phyloP scores from a whole-genome alignment of 2,888 invertebrate genomes.

The Deilephila elpenor region DNA sequence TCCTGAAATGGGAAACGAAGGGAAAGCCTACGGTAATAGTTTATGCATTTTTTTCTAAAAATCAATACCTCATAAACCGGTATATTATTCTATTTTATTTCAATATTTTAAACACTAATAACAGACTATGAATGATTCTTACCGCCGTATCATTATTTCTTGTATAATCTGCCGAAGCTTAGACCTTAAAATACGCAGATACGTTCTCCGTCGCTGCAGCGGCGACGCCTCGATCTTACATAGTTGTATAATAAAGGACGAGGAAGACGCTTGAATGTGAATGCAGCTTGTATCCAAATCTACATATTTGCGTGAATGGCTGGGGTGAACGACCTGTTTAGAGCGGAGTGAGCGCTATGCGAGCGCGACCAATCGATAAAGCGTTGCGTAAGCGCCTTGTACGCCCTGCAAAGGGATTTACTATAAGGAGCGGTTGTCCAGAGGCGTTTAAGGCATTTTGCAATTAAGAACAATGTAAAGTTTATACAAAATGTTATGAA shows the following conservation, averaged over 20 bases:
- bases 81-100: too few relatives aligned
- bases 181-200: background rate
- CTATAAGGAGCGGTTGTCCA: slow-evolving; percentile 54
- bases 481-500: slow-evolving; percentile 50
- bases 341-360: slow-evolving; percentile 69
- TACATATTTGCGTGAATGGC: slow-evolving; percentile 70
- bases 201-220: background rate
- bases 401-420: slow-evolving; percentile 73
- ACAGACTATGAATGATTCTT: too few relatives aligned
- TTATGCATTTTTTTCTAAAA: too few relatives aligned
- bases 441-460: slow-evolving; percentile 49
- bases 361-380: slow-evolving; percentile 73
- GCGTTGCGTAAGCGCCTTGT: slow-evolving; percentile 73
- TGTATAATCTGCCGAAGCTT: background rate
- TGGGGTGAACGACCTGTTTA: slow-evolving; percentile 74
- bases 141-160: background rate
- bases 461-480: slow-evolving; percentile 41
- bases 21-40: too few relatives aligned
- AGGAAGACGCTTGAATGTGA: slow-evolving; percentile 57
- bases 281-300: slow-evolving; percentile 71
- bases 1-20: too few relatives aligned
- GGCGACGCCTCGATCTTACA: slow-evolving; percentile 32
- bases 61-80: too few relatives aligned
- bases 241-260: slow-evolving; percentile 41
- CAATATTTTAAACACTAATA: too few relatives aligned